Conservation (phyloP, 2,113 vertebrate species). For the Neolamprologus modestus region DNA sequence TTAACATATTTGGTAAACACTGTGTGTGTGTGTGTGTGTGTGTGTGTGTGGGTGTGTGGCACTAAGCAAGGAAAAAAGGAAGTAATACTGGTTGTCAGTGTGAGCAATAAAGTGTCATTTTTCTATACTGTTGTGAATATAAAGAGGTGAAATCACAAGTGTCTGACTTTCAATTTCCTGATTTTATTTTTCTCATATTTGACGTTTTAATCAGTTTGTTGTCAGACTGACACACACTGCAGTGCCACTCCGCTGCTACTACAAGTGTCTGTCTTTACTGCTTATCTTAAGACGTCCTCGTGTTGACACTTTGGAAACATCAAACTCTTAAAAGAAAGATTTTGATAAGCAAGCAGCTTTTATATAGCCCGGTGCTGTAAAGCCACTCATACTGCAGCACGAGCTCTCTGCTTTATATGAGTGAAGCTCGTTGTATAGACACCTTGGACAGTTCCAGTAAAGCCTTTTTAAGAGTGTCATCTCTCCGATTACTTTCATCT, state of each 20-base stretch:
- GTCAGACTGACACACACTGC: neutral
- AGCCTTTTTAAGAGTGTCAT: neutral
- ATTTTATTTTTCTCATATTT: neutral
- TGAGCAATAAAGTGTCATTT: neutral
- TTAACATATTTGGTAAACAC: neutral
- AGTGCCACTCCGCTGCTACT: neutral
- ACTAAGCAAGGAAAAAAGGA: neutral
- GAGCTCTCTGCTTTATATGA: neutral
- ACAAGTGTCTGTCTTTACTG: neutral
- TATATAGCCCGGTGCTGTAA: neutral
- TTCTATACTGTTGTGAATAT: neutral
- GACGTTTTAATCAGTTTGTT: conserved; percentile 11
- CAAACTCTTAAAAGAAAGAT: neutral
- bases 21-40: neutral
- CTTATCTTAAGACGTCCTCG: neutral
- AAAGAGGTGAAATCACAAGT: neutral
- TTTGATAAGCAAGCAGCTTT: neutral
- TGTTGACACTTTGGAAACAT: neutral
- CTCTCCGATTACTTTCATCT: neutral
- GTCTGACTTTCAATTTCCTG: neutral
- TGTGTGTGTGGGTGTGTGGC: neutral
- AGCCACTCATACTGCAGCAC: neutral
- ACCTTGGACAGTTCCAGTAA: neutral
- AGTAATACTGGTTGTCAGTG: neutral
- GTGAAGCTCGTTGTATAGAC: neutral